Conservation (phyloP, 1,140 invertebrate species). For the Drosophila auraria region DNA sequence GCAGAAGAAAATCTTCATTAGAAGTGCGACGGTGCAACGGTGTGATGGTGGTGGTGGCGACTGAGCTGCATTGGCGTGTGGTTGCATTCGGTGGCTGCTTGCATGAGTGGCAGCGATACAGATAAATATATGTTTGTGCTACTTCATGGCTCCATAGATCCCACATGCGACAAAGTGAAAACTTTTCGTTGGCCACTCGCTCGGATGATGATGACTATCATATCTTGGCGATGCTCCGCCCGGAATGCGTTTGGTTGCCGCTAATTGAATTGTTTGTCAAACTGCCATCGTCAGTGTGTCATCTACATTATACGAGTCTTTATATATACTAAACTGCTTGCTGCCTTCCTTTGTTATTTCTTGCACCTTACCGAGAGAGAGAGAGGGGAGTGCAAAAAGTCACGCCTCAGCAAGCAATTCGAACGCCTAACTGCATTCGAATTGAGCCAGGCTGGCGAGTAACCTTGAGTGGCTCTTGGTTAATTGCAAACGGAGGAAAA, state of each 20-base stretch:
- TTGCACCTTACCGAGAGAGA: slow-evolving; percentile 6
- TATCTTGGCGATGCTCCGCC: slow-evolving; percentile 12
- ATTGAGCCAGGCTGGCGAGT: slow-evolving; percentile 50
- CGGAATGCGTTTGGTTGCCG: slow-evolving; percentile 36
- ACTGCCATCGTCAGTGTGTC: slow-evolving; percentile 20
- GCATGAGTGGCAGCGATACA: slow-evolving; percentile 64
- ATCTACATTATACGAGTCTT: slow-evolving; percentile 3
- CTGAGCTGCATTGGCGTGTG: slow-evolving; percentile 59
- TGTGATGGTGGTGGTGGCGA: slow-evolving; percentile 38
- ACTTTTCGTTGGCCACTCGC: slow-evolving; percentile 50
- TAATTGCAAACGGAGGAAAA: slow-evolving; percentile 42
- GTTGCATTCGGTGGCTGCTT: slow-evolving; percentile 56
- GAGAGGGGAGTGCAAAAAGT: slow-evolving; percentile 7
- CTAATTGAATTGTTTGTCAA: slow-evolving; percentile 57
- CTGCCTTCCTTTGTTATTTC: neutral
- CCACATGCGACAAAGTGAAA: slow-evolving; percentile 80
- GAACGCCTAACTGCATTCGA: slow-evolving; percentile 75
- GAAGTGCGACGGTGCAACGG: slow-evolving; percentile 36
- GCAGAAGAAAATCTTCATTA: slow-evolving; percentile 53
- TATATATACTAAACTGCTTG: slow-evolving; percentile 1
- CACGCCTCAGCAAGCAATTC: slow-evolving; percentile 66
- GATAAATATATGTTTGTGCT: slow-evolving; percentile 63
- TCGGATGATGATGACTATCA: slow-evolving; percentile 32
- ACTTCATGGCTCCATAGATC: slow-evolving; percentile 66
- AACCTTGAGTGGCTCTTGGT: slow-evolving; percentile 68